These are phyloP conservation scores for Coranthus polyacanthus DNA, from an alignment of 2,797 vertebrate species.

Conservation along the genomic window DNA sequence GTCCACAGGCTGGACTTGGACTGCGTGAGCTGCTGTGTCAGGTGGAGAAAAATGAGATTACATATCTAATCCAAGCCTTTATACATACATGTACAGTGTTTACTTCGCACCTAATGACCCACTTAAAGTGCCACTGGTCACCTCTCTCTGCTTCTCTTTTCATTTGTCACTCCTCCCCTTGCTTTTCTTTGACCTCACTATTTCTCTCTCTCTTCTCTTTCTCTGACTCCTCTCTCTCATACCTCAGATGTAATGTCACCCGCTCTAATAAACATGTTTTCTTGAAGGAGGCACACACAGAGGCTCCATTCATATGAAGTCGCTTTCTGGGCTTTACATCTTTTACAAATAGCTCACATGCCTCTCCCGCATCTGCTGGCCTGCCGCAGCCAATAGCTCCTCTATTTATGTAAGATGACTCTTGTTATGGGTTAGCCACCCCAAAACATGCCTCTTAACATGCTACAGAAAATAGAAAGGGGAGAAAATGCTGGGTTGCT, in stretches of 20 bases:
- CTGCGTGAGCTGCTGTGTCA: neutral
- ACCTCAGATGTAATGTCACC: conserved; percentile 63
- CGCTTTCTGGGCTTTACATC: conserved; percentile 61
- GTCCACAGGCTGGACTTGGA: neutral
- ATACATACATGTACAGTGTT: conserved; percentile 2
- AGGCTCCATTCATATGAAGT: conserved; percentile 68
- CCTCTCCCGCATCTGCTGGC: conserved; percentile 42
- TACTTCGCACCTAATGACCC: conserved; percentile 5
- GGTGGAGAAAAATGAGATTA: conserved; percentile 3
- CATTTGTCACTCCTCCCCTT: neutral
- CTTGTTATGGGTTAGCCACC: conserved; percentile 55
- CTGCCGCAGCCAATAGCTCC: conserved; percentile 29
- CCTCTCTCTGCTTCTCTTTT: conserved; percentile 21
- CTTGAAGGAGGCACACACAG: conserved; percentile 62
- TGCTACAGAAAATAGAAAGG: conserved; percentile 27
- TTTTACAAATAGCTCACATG: conserved; percentile 55
- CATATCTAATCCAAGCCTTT: conserved; percentile 10
- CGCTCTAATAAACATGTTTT: conserved; percentile 78
- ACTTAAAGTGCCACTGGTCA: conserved; percentile 2
- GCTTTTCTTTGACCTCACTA: conserved; percentile 29
- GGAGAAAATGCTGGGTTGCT: conserved; percentile 14
- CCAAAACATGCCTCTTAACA: conserved; percentile 57
- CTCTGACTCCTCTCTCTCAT: conserved; percentile 37
- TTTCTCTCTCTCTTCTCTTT: conserved; percentile 10
- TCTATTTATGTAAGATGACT: conserved; percentile 69